Evolutionary conservation across 2,888 invertebrate genomes (phyloP).

Genomic region (Ephialtes manifestator): DNA sequence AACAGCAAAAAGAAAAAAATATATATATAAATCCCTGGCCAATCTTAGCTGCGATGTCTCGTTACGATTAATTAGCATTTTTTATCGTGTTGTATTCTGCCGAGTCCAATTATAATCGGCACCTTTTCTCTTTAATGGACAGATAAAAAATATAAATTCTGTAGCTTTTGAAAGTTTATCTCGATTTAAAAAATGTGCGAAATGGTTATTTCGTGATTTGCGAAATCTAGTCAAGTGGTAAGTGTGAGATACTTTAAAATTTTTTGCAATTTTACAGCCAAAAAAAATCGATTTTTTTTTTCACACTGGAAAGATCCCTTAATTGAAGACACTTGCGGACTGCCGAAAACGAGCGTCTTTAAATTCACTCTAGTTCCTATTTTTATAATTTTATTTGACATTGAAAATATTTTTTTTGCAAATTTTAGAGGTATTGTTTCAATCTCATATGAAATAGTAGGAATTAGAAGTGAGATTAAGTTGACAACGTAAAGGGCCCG

Average conservation of each 20-base stretch:
- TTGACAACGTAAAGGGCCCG: slow-evolving; percentile 58
- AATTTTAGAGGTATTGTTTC: too few species aligned
- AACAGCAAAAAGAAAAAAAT: slow-evolving; percentile 5
- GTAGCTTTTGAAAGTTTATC: not conserved
- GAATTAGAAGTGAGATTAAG: too few species aligned
- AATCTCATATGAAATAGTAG: too few species aligned
- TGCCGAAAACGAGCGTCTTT: too few species aligned
- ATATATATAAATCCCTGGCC: not conserved
- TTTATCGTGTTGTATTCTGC: slow-evolving; percentile 6
- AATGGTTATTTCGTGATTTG: slow-evolving; percentile 3
- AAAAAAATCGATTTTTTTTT: too few species aligned
- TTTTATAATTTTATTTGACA: too few species aligned
- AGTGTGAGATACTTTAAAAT: too few species aligned
- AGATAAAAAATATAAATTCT: not conserved
- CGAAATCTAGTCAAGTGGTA: not conserved
- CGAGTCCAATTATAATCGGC: not conserved
- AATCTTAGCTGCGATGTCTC: slow-evolving; percentile 15
- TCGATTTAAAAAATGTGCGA: not conserved
- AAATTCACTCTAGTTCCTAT: too few species aligned
- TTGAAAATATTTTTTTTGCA: too few species aligned
- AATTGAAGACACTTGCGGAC: too few species aligned
- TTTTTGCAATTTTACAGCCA: too few species aligned
- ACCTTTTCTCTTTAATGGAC: not conserved
- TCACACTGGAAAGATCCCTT: too few species aligned
- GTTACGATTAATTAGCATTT: not conserved